A percentile compares a stretch with the other conserved stretches of the same genome.
Evolutionary conservation across 2,888 invertebrate species (phyloP).

Genomic region (Lasiommata megera): DNA sequence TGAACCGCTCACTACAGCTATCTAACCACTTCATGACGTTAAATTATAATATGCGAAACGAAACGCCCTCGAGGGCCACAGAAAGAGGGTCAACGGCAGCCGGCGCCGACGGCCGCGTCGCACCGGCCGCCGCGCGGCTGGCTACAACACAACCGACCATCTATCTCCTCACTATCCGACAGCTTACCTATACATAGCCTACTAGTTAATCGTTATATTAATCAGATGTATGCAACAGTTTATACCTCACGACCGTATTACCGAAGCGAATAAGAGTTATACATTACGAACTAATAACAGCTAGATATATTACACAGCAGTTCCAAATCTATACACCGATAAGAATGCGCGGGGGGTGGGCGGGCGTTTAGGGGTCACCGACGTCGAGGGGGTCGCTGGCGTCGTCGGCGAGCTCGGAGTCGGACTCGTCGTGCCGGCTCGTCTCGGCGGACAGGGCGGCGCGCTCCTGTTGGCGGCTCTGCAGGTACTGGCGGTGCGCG

Average conservation of each 20-base stretch:
- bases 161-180: constrained; percentile 57
- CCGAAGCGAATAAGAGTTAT: constrained; percentile 66
- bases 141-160: not conserved
- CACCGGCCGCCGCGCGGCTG: not conserved
- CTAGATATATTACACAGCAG: constrained; percentile 55
- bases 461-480: constrained; percentile 42
- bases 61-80: constrained; percentile 4
- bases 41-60: constrained; percentile 1
- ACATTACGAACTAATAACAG: constrained; percentile 54
- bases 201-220: constrained; percentile 69
- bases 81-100: constrained; percentile 13
- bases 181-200: constrained; percentile 59
- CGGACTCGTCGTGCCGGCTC: constrained; percentile 16
- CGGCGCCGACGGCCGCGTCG: not conserved
- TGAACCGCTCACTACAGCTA: constrained; percentile 66
- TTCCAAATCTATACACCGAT: constrained; percentile 24
- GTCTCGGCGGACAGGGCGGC: constrained; percentile 26
- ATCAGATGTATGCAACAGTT: constrained; percentile 77
- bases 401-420: constrained; percentile 17
- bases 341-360: constrained; percentile 5
- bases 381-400: constrained; percentile 34
- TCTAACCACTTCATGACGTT: constrained; percentile 48
- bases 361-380: constrained; percentile 11
- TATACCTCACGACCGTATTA: constrained; percentile 64
- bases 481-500: constrained; percentile 75